Conservation (phyloP, 35 echinoderm and acorn worm species). For the Amphiura filiformis region DNA sequence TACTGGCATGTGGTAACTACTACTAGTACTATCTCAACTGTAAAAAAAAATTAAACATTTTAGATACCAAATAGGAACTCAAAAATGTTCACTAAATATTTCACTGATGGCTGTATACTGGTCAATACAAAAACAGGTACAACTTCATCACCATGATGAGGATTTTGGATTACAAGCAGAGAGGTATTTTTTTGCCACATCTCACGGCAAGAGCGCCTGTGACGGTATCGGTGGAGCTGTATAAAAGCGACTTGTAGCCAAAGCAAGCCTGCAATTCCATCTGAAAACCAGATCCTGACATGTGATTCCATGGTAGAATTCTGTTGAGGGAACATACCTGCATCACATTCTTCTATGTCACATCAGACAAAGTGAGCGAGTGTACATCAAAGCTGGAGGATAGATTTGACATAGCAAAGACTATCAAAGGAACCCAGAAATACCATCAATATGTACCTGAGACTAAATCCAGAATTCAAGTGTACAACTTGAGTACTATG, state of each 20-base stretch:
- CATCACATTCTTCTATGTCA: constrained; percentile 2
- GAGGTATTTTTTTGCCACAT: constrained; percentile 55
- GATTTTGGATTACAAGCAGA: constrained; percentile 5
- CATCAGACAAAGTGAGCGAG: constrained; percentile 11
- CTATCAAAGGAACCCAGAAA: constrained; percentile 27
- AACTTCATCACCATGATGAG: constrained; percentile 32
- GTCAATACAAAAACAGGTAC: constrained; percentile 50
- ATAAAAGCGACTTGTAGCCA: constrained; percentile 35
- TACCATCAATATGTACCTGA: constrained; percentile 31
- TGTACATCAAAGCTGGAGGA: not conserved
- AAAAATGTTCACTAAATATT: constrained; percentile 50
- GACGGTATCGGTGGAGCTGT: constrained; percentile 58
- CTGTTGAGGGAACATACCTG: not conserved
- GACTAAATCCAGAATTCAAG: constrained; percentile 22
- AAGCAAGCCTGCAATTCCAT: constrained; percentile 22
- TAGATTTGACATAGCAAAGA: constrained; percentile 37
- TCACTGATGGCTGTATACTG: constrained; percentile 56
- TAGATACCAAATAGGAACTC: too few species aligned
- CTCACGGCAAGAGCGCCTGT: constrained; percentile 48
- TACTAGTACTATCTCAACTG: too few species aligned
- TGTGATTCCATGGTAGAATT: not conserved
- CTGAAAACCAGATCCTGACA: constrained; percentile 11
- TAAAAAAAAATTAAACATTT: too few species aligned
- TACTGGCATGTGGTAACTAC: too few species aligned
- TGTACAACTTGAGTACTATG: constrained; percentile 41